A percentile compares a stretch with the other conserved stretches of the same genome.
Evolutionary conservation across 2,888 invertebrate genomes (phyloP).

Genomic region (Acleris emargana): DNA sequence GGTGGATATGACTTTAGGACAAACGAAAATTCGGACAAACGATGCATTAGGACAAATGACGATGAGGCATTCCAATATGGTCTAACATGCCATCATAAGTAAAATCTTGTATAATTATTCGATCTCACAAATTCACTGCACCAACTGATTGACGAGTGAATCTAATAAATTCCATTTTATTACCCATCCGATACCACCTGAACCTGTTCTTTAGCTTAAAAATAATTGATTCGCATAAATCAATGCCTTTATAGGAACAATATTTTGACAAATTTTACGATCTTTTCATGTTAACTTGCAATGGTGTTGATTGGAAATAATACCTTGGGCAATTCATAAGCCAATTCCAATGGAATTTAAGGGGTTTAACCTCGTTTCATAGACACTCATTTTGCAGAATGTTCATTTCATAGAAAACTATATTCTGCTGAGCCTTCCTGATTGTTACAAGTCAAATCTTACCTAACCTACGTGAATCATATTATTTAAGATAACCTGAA

Average conservation of each 20-base stretch:
- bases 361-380: no score
- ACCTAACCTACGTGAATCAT: no score
- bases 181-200: neutral
- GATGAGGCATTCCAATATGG: no score
- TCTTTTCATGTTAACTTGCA: conserved; percentile 2
- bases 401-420: no score
- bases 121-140: conserved; percentile 1
- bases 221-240: conserved; percentile 27
- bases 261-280: conserved; percentile 24
- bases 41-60: no score
- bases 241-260: conserved; percentile 13
- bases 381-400: no score
- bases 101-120: neutral
- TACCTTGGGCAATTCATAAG: neutral
- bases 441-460: no score
- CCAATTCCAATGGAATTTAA: neutral
- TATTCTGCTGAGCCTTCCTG: no score
- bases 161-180: conserved; percentile 17
- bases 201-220: conserved; percentile 6
- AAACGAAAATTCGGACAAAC: no score
- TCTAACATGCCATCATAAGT: no score
- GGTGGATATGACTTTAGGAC: no score
- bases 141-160: conserved; percentile 19
- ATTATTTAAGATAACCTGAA: no score
- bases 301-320: conserved; percentile 15